Evolutionary conservation across 2,888 invertebrate genomes (phyloP).

Genomic region (Escarpia spicata): DNA sequence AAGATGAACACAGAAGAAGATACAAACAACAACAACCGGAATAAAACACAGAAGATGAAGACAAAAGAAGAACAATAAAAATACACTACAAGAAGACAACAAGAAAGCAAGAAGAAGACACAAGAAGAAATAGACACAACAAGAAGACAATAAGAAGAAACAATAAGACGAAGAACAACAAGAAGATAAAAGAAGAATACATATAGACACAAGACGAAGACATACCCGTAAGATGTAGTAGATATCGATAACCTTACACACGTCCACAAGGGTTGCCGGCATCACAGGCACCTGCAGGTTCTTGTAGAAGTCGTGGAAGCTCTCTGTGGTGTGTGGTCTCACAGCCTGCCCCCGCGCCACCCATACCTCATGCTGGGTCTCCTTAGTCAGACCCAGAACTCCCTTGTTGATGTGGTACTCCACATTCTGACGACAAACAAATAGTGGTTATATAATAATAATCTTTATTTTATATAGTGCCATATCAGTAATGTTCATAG

Average conservation of each 20-base stretch:
- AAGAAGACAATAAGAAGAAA: no score
- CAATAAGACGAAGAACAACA: neutral
- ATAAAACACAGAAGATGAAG: no score
- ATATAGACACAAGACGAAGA: neutral
- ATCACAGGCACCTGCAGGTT: constrained; percentile 76
- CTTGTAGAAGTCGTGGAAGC: constrained; percentile 55
- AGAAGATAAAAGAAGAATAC: neutral
- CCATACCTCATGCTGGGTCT: constrained; percentile 75
- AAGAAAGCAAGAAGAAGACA: no score
- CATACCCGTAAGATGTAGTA: constrained; percentile 78
- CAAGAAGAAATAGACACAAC: no score
- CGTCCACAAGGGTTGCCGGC: constrained; percentile 76
- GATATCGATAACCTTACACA: constrained; percentile 78
- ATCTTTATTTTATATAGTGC: no score
- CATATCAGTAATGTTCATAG: no score
- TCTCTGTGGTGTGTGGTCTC: constrained; percentile 69
- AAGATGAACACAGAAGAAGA: no score
- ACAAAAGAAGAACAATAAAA: no score
- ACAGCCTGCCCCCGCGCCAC: constrained; percentile 78
- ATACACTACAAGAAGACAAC: no score
- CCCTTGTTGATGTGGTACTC: constrained; percentile 81
- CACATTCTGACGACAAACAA: constrained; percentile 71
- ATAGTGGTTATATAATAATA: neutral
- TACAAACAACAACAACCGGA: no score
- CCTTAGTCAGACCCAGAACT: constrained; percentile 78